phyloP scores from a whole-genome alignment of 92 coral and sea anemone species.

The Scolanthus callimorphus region DNA sequence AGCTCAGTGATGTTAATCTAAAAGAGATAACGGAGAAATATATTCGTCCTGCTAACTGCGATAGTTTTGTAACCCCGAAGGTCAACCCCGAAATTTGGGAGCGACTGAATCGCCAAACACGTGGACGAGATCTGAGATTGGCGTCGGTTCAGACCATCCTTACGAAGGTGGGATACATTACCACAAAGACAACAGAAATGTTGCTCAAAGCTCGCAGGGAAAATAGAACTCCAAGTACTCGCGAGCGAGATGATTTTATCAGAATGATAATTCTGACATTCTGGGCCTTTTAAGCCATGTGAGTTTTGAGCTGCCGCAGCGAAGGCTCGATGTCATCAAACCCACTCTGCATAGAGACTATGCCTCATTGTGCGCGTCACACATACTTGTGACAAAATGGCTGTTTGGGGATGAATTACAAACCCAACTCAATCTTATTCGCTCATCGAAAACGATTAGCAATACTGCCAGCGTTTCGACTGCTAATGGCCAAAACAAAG shows the following conservation, averaged over 20 bases:
- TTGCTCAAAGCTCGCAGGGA: too few relatives aligned
- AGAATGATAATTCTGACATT: conserved; percentile 43
- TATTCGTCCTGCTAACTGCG: conserved; percentile 26
- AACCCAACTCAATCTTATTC: conserved; percentile 39
- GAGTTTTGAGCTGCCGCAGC: conserved; percentile 33
- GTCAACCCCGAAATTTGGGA: conserved; percentile 59
- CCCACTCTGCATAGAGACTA: conserved; percentile 46
- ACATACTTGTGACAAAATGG: conserved; percentile 26
- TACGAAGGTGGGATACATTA: conserved; percentile 23
- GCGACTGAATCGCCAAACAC: conserved; percentile 18
- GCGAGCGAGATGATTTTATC: too few relatives aligned
- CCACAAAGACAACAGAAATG: too few relatives aligned
- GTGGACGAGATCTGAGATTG: conserved; percentile 20
- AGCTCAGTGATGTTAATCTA: conserved; percentile 31
- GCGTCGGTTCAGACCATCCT: conserved; percentile 3
- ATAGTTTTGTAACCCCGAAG: conserved; percentile 18
- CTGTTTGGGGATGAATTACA: conserved; percentile 42
- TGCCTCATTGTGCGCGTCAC: conserved; percentile 34
- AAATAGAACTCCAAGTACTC: too few relatives aligned
- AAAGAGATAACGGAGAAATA: conserved; percentile 24
- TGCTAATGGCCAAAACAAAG: too few relatives aligned
- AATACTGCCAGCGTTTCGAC: too few relatives aligned
- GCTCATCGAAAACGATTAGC: too few relatives aligned
- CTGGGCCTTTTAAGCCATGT: conserved; percentile 38
- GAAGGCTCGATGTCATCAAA: conserved; percentile 39